These are phyloP conservation scores for Holothuria leucospilota DNA, from an alignment of 53 echinoderm and acorn worm genomes.

Conservation along the genomic window DNA sequence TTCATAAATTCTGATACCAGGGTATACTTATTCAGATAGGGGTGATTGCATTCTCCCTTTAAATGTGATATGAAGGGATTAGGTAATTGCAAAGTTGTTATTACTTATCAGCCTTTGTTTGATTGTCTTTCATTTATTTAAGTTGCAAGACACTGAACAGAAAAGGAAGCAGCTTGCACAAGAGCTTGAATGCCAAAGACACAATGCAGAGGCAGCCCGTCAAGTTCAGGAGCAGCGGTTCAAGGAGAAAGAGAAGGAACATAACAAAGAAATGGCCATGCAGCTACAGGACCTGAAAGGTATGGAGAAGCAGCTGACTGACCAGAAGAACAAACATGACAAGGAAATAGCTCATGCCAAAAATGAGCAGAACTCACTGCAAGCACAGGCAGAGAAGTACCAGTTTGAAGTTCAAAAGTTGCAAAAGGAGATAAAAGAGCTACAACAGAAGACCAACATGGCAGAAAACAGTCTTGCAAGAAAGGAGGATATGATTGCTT, in stretches of 20 bases:
- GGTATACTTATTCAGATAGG: too few species aligned
- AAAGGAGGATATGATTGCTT: slow-evolving; percentile 57
- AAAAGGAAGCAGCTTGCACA: slow-evolving; percentile 79
- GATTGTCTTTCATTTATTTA: not conserved
- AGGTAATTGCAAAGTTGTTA: too few species aligned
- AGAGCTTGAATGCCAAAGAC: slow-evolving; percentile 93
- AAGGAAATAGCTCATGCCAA: slow-evolving; percentile 76
- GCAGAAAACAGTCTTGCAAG: slow-evolving; percentile 59
- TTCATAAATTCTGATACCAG: too few species aligned
- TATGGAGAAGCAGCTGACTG: slow-evolving; percentile 79
- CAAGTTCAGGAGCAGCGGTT: slow-evolving; percentile 74
- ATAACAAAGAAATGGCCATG: slow-evolving; percentile 82
- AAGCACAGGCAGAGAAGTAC: slow-evolving; percentile 77
- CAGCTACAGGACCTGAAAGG: slow-evolving; percentile 68
- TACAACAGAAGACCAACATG: slow-evolving; percentile 63
- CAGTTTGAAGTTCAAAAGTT: slow-evolving; percentile 69
- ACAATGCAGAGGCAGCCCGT: slow-evolving; percentile 92
- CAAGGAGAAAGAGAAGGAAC: slow-evolving; percentile 89
- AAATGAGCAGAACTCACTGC: slow-evolving; percentile 75
- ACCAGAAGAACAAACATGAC: slow-evolving; percentile 72
- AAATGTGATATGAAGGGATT: too few species aligned
- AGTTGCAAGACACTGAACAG: slow-evolving; percentile 66
- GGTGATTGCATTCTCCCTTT: too few species aligned
- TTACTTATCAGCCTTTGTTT: not conserved
- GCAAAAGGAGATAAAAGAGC: slow-evolving; percentile 74